A percentile compares a stretch with the other conserved stretches of the same genome.
phyloP scores from a whole-genome alignment of 2,797 vertebrate species.

The Epinephelus coioides region DNA sequence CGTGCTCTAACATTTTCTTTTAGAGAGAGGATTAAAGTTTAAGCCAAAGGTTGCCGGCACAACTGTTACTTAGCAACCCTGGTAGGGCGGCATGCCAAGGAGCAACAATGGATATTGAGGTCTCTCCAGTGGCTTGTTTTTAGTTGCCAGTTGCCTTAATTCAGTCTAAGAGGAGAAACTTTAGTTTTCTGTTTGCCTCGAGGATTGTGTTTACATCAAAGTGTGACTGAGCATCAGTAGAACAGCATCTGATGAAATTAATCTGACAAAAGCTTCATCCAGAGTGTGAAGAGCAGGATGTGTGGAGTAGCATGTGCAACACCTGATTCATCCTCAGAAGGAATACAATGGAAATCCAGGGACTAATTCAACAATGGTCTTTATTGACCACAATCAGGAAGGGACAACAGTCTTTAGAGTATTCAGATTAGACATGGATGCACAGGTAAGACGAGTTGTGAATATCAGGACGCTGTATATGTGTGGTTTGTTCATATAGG shows the following conservation, averaged over 20 bases:
- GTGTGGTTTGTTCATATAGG: too few species aligned
- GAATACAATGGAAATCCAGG: too few species aligned
- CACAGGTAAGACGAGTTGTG: too few species aligned
- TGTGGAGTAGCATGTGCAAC: too few species aligned
- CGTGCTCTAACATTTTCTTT: conserved; percentile 65
- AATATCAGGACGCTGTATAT: too few species aligned
- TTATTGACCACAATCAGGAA: too few species aligned
- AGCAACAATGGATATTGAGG: conserved; percentile 43
- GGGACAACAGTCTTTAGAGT: too few species aligned
- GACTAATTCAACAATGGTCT: too few species aligned
- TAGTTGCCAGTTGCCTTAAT: conserved; percentile 19
- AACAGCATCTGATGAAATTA: neutral
- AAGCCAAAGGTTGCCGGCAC: conserved; percentile 66
- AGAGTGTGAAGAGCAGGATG: too few species aligned
- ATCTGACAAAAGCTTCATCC: neutral
- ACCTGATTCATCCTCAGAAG: too few species aligned
- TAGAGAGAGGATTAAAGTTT: conserved; percentile 69
- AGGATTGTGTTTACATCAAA: neutral
- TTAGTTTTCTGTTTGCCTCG: neutral
- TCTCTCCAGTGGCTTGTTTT: conserved; percentile 24
- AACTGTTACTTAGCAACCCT: conserved; percentile 79
- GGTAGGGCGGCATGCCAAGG: conserved; percentile 40
- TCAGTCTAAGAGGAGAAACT: neutral
- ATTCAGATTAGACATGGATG: too few species aligned
- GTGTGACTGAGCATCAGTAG: neutral